Conservation (phyloP, 1,140 invertebrate genomes). For the Conus betulinus region DNA sequence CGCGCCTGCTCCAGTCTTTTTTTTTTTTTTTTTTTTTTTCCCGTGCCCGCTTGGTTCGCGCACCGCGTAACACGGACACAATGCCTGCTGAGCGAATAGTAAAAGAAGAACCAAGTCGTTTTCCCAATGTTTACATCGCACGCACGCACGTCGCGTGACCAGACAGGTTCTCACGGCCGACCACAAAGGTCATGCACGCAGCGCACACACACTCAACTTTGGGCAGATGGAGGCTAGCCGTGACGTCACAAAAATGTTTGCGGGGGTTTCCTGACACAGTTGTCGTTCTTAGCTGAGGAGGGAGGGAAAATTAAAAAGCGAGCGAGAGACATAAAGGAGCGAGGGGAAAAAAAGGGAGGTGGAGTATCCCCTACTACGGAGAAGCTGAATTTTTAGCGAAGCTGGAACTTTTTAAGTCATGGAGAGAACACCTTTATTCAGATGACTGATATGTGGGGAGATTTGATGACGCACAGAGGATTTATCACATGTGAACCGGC, state of each 20-base stretch:
- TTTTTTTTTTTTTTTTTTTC: too few relatives aligned
- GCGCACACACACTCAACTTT: background rate
- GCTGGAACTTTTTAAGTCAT: background rate
- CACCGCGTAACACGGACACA: too few relatives aligned
- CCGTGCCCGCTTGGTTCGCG: too few relatives aligned
- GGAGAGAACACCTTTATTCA: background rate
- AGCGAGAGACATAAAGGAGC: too few relatives aligned
- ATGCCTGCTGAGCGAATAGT: too few relatives aligned
- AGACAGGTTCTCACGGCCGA: background rate
- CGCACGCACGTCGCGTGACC: background rate
- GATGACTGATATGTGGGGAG: background rate
- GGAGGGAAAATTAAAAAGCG: background rate
- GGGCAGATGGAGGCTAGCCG: background rate
- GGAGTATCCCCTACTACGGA: background rate
- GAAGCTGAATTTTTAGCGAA: background rate
- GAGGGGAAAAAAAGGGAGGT: too few relatives aligned
- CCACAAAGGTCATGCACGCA: background rate
- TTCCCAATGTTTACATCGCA: background rate
- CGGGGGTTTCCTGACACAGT: slow-evolving; percentile 29
- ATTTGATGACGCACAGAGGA: slow-evolving; percentile 22
- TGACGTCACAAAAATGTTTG: background rate
- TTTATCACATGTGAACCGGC: slow-evolving; percentile 33
- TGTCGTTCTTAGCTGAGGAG: slow-evolving; percentile 35
- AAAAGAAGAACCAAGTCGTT: background rate
- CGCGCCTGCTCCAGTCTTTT: too few relatives aligned